Conservation (phyloP, 2,888 invertebrate genomes). For the Ditula angustiorana region DNA sequence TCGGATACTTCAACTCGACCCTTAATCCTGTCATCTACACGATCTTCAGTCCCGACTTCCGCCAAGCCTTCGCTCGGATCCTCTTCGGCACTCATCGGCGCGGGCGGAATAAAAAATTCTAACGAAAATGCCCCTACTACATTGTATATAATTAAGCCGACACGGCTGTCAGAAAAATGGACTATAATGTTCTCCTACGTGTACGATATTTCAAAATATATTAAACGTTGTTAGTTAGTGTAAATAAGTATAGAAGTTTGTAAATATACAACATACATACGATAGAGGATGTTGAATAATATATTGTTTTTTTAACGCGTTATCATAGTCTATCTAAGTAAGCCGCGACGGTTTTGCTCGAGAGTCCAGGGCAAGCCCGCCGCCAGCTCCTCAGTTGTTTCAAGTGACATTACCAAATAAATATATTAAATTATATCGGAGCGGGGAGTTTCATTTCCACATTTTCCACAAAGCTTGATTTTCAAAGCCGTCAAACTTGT, state of each 20-base stretch:
- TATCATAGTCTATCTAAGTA: slow-evolving; percentile 64
- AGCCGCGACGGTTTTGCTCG: slow-evolving; percentile 71
- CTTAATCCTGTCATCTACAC: slow-evolving; percentile 97
- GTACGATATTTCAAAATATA: slow-evolving; percentile 80
- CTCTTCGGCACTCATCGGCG: slow-evolving; percentile 88
- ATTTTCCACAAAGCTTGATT: slow-evolving; percentile 47
- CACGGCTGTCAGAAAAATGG: slow-evolving; percentile 50
- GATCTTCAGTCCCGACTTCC: slow-evolving; percentile 97
- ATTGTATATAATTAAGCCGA: slow-evolving; percentile 68
- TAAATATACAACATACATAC: slow-evolving; percentile 71
- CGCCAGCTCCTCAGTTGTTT: slow-evolving; percentile 77
- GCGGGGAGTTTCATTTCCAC: slow-evolving; percentile 59
- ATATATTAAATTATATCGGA: slow-evolving; percentile 82
- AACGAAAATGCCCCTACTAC: slow-evolving; percentile 76
- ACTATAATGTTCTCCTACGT: slow-evolving; percentile 71
- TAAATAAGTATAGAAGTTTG: slow-evolving; percentile 79
- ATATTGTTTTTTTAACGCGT: slow-evolving; percentile 81
- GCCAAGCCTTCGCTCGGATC: slow-evolving; percentile 95
- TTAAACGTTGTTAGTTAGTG: slow-evolving; percentile 73
- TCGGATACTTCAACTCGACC: slow-evolving; percentile 96
- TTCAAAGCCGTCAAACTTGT: slow-evolving; percentile 8
- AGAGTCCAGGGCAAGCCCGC: slow-evolving; percentile 75
- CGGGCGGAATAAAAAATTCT: slow-evolving; percentile 82
- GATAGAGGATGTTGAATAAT: slow-evolving; percentile 69
- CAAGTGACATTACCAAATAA: slow-evolving; percentile 84